Conservation (phyloP, 2,888 invertebrate species). For the Scaptomyza polygonia region DNA sequence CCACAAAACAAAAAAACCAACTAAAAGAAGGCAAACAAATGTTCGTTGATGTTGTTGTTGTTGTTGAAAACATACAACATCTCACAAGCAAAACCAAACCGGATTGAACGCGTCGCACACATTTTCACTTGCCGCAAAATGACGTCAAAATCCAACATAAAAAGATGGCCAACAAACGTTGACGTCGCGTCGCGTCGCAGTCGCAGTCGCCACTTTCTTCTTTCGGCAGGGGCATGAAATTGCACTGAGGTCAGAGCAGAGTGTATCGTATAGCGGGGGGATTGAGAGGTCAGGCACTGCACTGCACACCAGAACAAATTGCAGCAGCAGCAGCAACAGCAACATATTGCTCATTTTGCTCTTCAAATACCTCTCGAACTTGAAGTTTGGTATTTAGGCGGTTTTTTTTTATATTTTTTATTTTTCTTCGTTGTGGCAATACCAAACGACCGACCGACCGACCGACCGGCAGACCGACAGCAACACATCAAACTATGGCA, state of each 20-base stretch:
- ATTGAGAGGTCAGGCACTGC: slow-evolving; percentile 56
- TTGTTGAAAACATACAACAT: slow-evolving; percentile 77
- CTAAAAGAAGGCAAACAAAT: slow-evolving; percentile 64
- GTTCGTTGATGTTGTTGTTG: slow-evolving; percentile 41
- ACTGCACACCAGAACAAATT: slow-evolving; percentile 61
- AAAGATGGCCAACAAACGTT: slow-evolving; percentile 51
- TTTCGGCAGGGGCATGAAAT: slow-evolving; percentile 53
- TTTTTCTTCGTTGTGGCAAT: too few species aligned
- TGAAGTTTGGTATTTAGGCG: slow-evolving; percentile 56
- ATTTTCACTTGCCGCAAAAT: slow-evolving; percentile 79
- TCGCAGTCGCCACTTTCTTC: slow-evolving; percentile 61
- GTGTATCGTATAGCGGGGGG: slow-evolving; percentile 7
- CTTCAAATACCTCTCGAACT: slow-evolving; percentile 29
- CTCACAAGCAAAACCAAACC: slow-evolving; percentile 66
- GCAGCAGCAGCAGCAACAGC: slow-evolving; percentile 21
- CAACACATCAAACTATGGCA: slow-evolving; percentile 53
- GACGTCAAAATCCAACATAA: slow-evolving; percentile 77
- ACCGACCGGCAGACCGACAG: slow-evolving; percentile 13
- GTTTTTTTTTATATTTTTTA: too few species aligned
- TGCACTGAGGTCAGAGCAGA: slow-evolving; percentile 54
- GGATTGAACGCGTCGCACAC: slow-evolving; percentile 67
- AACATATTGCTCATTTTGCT: slow-evolving; percentile 9
- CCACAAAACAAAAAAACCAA: slow-evolving; percentile 41
- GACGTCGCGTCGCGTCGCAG: slow-evolving; percentile 10
- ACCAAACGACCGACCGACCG: slow-evolving; percentile 18